These are phyloP conservation scores for Colaptes auratus DNA, from an alignment of 2,113 vertebrate genomes.

Conservation along the genomic window DNA sequence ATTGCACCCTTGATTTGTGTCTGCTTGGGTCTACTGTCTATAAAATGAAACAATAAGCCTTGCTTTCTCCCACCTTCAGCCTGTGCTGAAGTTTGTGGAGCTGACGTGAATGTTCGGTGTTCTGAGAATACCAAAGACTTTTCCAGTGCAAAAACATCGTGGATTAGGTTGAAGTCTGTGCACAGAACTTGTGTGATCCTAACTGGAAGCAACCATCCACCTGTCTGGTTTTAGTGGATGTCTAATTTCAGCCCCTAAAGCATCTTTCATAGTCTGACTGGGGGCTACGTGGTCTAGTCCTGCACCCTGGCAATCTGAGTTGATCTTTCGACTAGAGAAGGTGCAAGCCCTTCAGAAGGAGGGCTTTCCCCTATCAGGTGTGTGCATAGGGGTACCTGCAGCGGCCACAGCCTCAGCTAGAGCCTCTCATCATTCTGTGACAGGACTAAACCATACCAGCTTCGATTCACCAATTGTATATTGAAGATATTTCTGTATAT, in stretches of 20 bases:
- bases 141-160: background rate
- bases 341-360: background rate
- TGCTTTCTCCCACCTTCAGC: background rate
- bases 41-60: background rate
- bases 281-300: rapidly evolving
- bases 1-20: background rate
- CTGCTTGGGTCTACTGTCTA: background rate
- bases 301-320: background rate
- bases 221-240: background rate
- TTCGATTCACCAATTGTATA: background rate
- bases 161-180: background rate
- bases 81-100: rapidly evolving
- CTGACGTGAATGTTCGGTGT: background rate
- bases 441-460: background rate
- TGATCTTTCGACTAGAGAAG: background rate
- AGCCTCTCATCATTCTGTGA: background rate
- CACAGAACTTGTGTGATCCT: background rate
- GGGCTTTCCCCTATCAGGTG: background rate
- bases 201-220: background rate
- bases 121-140: background rate
- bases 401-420: background rate
- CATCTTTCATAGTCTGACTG: background rate
- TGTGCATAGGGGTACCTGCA: background rate
- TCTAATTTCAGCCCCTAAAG: background rate
- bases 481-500: background rate